Base-by-base conservation (phyloP, 2,797 vertebrate genomes). In the Epinephelus awoara region DNA sequence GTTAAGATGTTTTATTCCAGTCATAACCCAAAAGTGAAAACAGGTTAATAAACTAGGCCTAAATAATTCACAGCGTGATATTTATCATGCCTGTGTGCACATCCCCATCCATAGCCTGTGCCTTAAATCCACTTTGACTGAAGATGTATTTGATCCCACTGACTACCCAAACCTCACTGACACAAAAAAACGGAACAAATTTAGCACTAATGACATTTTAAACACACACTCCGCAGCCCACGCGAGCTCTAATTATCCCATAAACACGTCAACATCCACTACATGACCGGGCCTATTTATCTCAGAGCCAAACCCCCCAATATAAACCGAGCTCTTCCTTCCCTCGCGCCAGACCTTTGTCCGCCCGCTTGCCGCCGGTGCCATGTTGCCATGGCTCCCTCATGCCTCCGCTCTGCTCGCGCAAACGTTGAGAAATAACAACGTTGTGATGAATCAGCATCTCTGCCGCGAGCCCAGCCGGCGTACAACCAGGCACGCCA, bases 371-470 rank as follows among this genome's bases (percentile, higher is more conserved):
- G 76, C 85, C 89, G 89, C 87, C 88, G 88, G 90, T 93, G 91
- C 94, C 93, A 93, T 95, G 95, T 95, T 95, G 91, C 92, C 92
- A 93, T 92, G 91, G 88, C 89, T 92, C 93, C 94, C 93, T 92
- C 89, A 52, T 92, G 91, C 93, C 92, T 90, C 89, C 82, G 84
- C 91, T 93, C 82, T 1, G 88, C 90, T 91, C 91, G 88, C 82
- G 82, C 93, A 55, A 77, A 90, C 91, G 77, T 83, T 90, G 66
- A 93, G 90, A 91, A 95, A 95, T 89, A 94, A 92, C 94, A 91
- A 88, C 94, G 95, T 94, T 94, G 93, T 96, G 96, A 96, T 96
- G 96, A 97, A 95, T 97, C 96, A 96, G 96, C 97, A 96, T 91
- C 89, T 93, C 77, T 70, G 80, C 72, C 70, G 65, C 64, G 77